These are phyloP conservation scores for Amblyjoppa proteus DNA, from an alignment of 2,888 invertebrate species.

Conservation along the genomic window DNA sequence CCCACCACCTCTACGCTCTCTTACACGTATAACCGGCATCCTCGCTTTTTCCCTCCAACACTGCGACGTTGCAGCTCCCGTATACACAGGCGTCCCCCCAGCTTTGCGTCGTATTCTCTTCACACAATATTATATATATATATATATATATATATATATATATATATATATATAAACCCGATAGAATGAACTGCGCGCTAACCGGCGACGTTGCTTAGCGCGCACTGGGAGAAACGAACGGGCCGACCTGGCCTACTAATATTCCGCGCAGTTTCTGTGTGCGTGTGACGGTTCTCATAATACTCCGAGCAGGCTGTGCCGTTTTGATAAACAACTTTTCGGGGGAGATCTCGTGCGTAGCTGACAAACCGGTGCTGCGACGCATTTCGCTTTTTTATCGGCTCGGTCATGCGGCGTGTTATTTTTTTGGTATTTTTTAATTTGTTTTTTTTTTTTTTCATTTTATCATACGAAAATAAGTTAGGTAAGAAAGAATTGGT, in stretches of 20 bases:
- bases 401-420: not conserved
- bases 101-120: not conserved
- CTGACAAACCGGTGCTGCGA: conserved; percentile 15
- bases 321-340: conserved; percentile 31
- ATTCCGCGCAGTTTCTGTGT: conserved; percentile 56
- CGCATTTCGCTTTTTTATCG: not conserved
- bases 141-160: not conserved
- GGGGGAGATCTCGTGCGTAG: conserved; percentile 6
- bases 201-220: not conserved
- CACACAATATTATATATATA: not conserved
- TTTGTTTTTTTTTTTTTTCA: not conserved
- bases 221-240: conserved; percentile 32
- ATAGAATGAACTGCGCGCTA: conserved; percentile 41
- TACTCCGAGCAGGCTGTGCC: not conserved
- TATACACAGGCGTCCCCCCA: conserved; percentile 23
- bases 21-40: conserved; percentile 49
- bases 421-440: not conserved
- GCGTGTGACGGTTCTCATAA: conserved; percentile 38
- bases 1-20: not conserved
- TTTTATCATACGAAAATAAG: not conserved
- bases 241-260: conserved; percentile 32
- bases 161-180: not conserved
- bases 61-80: conserved; percentile 12
- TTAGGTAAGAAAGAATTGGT: not conserved
- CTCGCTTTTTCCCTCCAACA: conserved; percentile 31